phyloP scores from a whole-genome alignment of 2,113 vertebrate species.

The Sterna hirundo region DNA sequence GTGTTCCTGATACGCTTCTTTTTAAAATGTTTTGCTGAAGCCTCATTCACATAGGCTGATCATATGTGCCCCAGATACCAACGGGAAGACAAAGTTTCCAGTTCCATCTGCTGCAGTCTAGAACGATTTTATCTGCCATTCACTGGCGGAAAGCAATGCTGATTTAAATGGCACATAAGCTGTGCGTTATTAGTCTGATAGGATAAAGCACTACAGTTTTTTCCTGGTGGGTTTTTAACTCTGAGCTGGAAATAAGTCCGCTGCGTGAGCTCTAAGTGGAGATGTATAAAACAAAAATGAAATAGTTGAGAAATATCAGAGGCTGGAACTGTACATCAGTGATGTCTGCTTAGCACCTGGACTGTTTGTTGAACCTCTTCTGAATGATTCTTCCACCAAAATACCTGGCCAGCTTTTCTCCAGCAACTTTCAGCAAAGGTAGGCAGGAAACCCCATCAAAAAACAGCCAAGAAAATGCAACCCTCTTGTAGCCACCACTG shows the following conservation, averaged over 20 bases:
- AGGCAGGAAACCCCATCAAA: neutral
- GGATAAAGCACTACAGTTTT: neutral
- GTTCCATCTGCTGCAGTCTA: slow-evolving; percentile 39
- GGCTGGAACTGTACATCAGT: neutral
- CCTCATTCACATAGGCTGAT: neutral
- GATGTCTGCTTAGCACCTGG: neutral
- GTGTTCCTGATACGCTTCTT: neutral
- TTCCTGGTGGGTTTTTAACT: neutral
- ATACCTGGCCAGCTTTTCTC: neutral
- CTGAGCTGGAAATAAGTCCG: neutral
- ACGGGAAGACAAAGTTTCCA: neutral
- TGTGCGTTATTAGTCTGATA: neutral
- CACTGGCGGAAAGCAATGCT: neutral
- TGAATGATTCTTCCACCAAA: neutral
- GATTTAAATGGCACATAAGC: slow-evolving; percentile 25
- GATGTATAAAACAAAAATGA: neutral
- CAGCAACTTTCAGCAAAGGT: neutral
- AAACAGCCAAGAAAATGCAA: neutral
- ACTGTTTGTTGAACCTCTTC: neutral
- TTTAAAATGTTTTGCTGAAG: neutral
- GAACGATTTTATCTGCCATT: slow-evolving; percentile 1
- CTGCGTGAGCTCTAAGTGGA: neutral
- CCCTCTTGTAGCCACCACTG: neutral
- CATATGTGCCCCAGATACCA: neutral
- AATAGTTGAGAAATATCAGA: neutral